Percentiles rank a stretch among this genome's conserved stretches.
These are phyloP conservation scores for Otis tarda DNA, from an alignment of 2,113 vertebrate genomes.

Conservation along the genomic window DNA sequence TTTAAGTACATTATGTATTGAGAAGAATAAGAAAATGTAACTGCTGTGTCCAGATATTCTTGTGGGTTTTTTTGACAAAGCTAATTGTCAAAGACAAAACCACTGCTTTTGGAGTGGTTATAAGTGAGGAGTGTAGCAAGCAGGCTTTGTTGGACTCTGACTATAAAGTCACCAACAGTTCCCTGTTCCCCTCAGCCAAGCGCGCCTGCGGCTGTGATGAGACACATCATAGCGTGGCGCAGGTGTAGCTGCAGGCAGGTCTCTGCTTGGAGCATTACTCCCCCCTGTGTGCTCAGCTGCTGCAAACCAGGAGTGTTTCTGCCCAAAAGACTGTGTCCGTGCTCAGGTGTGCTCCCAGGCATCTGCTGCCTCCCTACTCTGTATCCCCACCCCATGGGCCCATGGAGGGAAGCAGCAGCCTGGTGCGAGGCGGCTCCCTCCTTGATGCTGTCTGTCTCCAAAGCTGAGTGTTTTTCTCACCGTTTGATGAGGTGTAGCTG, in stretches of 20 bases:
- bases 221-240: rapidly evolving
- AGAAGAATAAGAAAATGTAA: not conserved
- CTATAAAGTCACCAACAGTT: not conserved
- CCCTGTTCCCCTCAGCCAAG: not conserved
- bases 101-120: not conserved
- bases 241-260: not conserved
- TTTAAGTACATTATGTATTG: not conserved
- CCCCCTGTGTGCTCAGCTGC: not conserved
- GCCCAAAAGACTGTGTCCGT: rapidly evolving
- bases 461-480: not conserved
- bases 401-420: not conserved
- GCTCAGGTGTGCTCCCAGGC: not conserved
- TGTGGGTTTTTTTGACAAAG: not conserved
- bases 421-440: not conserved
- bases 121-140: not conserved
- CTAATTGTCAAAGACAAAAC: not conserved
- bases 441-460: not conserved
- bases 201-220: not conserved
- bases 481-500: not conserved
- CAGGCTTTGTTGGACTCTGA: not conserved
- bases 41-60: not conserved
- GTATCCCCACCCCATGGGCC: rapidly evolving
- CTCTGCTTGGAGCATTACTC: not conserved
- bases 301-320: not conserved
- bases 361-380: not conserved